A percentile compares a stretch with the other conserved stretches of the same genome.
Evolutionary conservation across 1,140 invertebrate species (phyloP).

Genomic region (Bombus polaris): DNA sequence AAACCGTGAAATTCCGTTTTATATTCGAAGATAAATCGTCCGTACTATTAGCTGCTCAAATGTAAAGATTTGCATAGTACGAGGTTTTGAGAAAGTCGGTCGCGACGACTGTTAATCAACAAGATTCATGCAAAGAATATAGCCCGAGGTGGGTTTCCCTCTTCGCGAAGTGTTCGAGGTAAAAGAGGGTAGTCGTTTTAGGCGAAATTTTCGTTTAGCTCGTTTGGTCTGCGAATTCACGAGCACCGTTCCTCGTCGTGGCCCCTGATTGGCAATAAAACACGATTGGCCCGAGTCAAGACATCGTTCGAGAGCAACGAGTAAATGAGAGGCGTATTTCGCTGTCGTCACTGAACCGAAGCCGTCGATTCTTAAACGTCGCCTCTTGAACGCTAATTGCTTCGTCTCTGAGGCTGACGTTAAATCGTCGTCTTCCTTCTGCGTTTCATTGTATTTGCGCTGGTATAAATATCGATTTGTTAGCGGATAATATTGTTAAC

Average conservation of each 20-base stretch:
- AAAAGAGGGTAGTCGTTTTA: not conserved
- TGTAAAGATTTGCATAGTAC: not conserved
- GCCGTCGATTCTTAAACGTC: constrained; percentile 20
- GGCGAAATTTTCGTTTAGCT: constrained; percentile 39
- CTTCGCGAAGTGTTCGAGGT: not conserved
- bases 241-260: constrained; percentile 40
- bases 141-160: constrained; percentile 3
- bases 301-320: constrained; percentile 24
- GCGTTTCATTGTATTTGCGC: too few relatives aligned
- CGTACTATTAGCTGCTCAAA: not conserved
- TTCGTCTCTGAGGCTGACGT: not conserved
- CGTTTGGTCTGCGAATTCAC: constrained; percentile 43
- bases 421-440: not conserved
- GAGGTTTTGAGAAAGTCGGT: not conserved
- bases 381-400: not conserved
- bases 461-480: not conserved
- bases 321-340: constrained; percentile 51
- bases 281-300: constrained; percentile 51
- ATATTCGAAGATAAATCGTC: too few relatives aligned
- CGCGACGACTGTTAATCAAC: constrained; percentile 31
- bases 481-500: too few relatives aligned
- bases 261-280: constrained; percentile 66
- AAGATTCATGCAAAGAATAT: constrained; percentile 7
- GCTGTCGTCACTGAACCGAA: constrained; percentile 1
- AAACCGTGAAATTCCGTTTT: not conserved